These are phyloP conservation scores for Mayetiola destructor DNA, from an alignment of 2,888 invertebrate genomes.

Conservation along the genomic window DNA sequence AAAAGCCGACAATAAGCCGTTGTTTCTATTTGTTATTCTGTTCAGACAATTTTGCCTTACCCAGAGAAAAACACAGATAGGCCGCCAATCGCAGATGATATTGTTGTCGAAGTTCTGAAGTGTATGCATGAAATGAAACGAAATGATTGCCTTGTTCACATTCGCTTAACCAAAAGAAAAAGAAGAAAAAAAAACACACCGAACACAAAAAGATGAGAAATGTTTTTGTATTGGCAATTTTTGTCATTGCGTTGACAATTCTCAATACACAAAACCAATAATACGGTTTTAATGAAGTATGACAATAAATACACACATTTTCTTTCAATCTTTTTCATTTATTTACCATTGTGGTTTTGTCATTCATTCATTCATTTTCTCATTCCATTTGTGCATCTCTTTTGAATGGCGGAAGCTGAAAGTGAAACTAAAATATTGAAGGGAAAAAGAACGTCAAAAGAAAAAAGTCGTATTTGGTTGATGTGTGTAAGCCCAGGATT, in stretches of 20 bases:
- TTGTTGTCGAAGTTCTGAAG: not conserved
- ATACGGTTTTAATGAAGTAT: conserved; percentile 13
- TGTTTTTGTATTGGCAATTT: too few relatives aligned
- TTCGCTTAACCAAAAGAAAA: not conserved
- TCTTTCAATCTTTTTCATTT: conserved; percentile 4
- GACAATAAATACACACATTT: not conserved
- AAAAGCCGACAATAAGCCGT: conserved; percentile 4
- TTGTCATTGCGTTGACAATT: conserved; percentile 1
- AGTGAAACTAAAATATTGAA: too few relatives aligned
- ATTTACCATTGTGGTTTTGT: conserved; percentile 8
- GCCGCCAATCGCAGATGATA: too few relatives aligned
- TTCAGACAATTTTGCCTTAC: not conserved
- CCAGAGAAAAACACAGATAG: too few relatives aligned
- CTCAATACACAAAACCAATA: conserved; percentile 12
- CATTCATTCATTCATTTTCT: not conserved
- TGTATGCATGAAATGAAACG: not conserved
- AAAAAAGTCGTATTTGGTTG: too few relatives aligned
- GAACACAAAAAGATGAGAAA: too few relatives aligned
- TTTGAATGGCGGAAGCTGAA: not conserved
- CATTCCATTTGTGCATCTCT: not conserved
- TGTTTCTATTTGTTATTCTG: conserved; percentile 1
- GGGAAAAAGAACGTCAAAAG: too few relatives aligned
- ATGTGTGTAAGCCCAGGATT: conserved; percentile 3
- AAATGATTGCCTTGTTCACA: not conserved
- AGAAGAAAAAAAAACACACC: too few relatives aligned